phyloP scores from a whole-genome alignment of 2,113 vertebrate species.

The Clarias magur region DNA sequence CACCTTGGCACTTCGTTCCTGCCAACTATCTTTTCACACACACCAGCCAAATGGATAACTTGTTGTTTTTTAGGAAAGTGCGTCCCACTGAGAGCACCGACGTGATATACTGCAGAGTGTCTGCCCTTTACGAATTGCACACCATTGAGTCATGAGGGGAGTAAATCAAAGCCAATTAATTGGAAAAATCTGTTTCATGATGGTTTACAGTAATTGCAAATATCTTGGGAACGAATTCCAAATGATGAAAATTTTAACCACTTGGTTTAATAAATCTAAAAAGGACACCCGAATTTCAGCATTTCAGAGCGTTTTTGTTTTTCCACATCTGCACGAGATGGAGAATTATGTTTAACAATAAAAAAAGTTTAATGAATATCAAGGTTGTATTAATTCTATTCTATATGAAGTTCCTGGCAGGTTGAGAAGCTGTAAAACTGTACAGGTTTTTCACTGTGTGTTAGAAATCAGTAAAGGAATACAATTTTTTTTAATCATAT shows the following conservation, averaged over 20 bases:
- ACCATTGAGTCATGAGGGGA: constrained; percentile 37
- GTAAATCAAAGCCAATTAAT: constrained; percentile 48
- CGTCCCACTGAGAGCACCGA: constrained; percentile 32
- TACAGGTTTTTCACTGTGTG: neutral
- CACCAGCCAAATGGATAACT: constrained; percentile 29
- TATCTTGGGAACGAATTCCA: constrained; percentile 28
- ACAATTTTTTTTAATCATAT: neutral
- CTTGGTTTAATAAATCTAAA: constrained; percentile 36
- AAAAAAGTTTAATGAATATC: neutral
- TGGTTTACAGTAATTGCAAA: constrained; percentile 47
- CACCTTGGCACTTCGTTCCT: constrained; percentile 25
- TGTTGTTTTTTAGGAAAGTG: constrained; percentile 18
- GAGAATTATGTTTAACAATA: neutral
- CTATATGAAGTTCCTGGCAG: neutral
- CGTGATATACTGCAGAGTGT: constrained; percentile 47
- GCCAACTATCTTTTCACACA: constrained; percentile 44
- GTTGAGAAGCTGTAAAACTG: neutral
- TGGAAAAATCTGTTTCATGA: constrained; percentile 40
- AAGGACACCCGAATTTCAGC: neutral
- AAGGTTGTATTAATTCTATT: neutral
- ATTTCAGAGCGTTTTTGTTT: neutral
- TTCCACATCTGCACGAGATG: neutral
- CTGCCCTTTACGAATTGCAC: constrained; percentile 45
- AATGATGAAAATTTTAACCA: constrained; percentile 31
- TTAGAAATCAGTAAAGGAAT: neutral